Base-by-base conservation (phyloP, 2,888 invertebrate species). In the Brachyptera putata region DNA sequence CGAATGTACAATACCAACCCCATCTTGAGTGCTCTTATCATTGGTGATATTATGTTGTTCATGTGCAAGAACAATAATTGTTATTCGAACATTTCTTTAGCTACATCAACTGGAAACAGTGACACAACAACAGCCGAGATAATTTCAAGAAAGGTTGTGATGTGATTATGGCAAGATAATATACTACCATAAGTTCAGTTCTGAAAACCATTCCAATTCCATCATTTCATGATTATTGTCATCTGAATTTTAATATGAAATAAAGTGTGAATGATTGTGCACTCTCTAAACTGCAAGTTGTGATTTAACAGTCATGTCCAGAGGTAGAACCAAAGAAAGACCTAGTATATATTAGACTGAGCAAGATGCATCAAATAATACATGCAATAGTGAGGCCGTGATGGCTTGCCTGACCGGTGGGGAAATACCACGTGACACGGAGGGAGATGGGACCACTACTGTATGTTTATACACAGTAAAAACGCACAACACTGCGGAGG, bases 21-120 rank as follows among this genome's bases (percentile, higher is more conserved):
- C 59, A 59, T 59, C 39, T 41, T 59, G 53, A 59, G 59, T 59
- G 59, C 59, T 59, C 59, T 59, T 59, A 59, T 53, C 26, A 14
- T 9, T 41, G 26, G 59, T 59, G 39, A 26, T 58, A 50, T n/a
- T n/a, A 34, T 36, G 50, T 55, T 43, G 43, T 37, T n/a, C n/a
- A n/a, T 16, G 58, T 59, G 58, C 58, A 39, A 53, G 53, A 39
- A 50, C 49, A 49, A 49, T 58, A 49, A 22, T 14, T 14, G 22
- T 18, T 13, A 14, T 26, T 26, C 36, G 26, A 43, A 43, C 43
- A 43, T 18, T 18, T 18, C 39, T 37, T n/a, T 37, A 18, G 43
- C 21, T 43, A 43, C 43, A 39, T n/a, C 48, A 49, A 22, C 37
- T 46, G 14, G 30, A 55, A 56, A 56, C 13, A n/a, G n/a, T n/a